Conservation (phyloP, 2,888 invertebrate genomes). For the Agapetus fuscipes region DNA sequence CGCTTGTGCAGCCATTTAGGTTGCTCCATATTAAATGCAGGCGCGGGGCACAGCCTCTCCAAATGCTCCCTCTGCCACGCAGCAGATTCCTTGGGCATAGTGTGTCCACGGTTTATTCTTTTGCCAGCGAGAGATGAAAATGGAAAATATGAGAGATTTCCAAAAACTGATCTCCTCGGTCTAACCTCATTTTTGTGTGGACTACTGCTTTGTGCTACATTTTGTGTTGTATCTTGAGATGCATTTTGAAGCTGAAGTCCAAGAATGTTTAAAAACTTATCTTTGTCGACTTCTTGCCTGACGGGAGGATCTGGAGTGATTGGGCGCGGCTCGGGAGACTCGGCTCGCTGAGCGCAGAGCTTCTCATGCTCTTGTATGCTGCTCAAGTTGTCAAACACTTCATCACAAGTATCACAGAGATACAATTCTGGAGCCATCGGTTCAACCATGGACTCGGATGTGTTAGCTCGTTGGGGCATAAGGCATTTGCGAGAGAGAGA, state of each 20-base stretch:
- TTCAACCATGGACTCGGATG: slow-evolving; percentile 44
- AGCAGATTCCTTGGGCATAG: slow-evolving; percentile 33
- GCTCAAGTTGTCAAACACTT: slow-evolving; percentile 51
- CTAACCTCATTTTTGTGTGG: slow-evolving; percentile 24
- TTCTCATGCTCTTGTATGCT: slow-evolving; percentile 37
- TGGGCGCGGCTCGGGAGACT: slow-evolving; percentile 1
- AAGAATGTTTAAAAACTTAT: slow-evolving; percentile 35
- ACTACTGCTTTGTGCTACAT: slow-evolving; percentile 21
- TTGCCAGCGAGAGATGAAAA: slow-evolving; percentile 43
- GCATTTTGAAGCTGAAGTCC: slow-evolving; percentile 34
- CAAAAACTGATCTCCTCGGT: slow-evolving; percentile 27
- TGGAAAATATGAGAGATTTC: slow-evolving; percentile 28
- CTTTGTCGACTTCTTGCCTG: slow-evolving; percentile 10
- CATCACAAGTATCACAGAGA: slow-evolving; percentile 66
- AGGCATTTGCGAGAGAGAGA: slow-evolving; percentile 32
- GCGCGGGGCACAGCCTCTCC: slow-evolving; percentile 36
- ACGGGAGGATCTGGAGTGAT: slow-evolving; percentile 9
- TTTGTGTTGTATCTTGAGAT: no score
- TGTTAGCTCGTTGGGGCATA: slow-evolving; percentile 31
- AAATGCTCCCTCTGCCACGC: slow-evolving; percentile 28
- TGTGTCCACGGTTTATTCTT: slow-evolving; percentile 26
- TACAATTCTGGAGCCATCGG: slow-evolving; percentile 55
- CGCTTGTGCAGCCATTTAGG: slow-evolving; percentile 13
- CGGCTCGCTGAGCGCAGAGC: slow-evolving; percentile 30
- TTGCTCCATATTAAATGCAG: slow-evolving; percentile 8